Conservation (phyloP, 2,888 invertebrate species). For the Drosophila incognita region DNA sequence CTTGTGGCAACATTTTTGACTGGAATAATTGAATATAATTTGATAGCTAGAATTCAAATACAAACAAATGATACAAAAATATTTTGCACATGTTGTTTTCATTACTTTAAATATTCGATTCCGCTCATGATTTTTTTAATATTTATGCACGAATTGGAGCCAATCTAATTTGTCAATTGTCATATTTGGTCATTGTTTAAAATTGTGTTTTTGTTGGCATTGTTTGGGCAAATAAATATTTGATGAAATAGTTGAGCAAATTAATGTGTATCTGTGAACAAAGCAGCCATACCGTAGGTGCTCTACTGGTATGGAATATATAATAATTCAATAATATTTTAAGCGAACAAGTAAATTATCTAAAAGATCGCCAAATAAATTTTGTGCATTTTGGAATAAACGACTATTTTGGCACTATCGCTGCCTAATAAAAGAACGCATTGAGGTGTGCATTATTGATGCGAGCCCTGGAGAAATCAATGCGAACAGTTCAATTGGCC, state of each 20-base stretch:
- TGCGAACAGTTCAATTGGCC: constrained; percentile 58
- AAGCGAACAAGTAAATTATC: neutral
- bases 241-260: too few species aligned
- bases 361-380: neutral
- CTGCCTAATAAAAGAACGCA: constrained; percentile 10
- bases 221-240: too few species aligned
- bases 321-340: neutral
- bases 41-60: neutral
- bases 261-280: neutral
- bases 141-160: neutral
- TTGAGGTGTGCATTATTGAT: constrained; percentile 48
- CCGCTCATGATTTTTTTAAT: too few species aligned
- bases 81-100: neutral
- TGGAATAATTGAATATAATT: neutral
- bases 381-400: neutral
- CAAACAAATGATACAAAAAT: neutral
- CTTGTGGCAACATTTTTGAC: neutral
- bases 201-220: neutral
- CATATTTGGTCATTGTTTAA: neutral
- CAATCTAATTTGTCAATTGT: neutral
- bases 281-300: neutral
- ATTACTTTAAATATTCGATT: neutral
- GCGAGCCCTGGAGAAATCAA: constrained; percentile 29
- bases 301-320: neutral
- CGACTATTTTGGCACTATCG: neutral